phyloP scores from a whole-genome alignment of 2,888 invertebrate genomes.

The Cosmia pyralina region DNA sequence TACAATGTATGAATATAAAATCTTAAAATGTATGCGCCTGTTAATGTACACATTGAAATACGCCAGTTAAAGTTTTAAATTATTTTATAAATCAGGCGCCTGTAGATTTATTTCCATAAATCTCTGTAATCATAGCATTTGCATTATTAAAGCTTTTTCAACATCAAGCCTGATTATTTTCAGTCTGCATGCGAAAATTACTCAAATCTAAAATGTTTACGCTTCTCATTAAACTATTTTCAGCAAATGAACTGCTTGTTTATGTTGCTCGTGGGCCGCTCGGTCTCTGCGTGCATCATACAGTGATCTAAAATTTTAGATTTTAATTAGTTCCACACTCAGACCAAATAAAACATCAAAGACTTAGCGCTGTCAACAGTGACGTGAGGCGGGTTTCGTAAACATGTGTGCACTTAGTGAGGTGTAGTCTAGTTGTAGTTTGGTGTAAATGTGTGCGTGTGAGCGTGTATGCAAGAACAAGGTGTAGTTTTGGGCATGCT shows the following conservation, averaged over 20 bases:
- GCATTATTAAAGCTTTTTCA: background rate
- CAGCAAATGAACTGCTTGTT: background rate
- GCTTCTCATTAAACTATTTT: background rate
- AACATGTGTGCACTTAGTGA: no score
- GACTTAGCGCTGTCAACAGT: no score
- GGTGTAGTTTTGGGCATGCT: no score
- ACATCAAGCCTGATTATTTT: background rate
- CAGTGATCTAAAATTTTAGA: background rate
- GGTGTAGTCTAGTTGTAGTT: no score
- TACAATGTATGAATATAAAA: no score
- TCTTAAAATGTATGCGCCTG: background rate
- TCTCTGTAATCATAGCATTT: no score
- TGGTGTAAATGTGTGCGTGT: no score
- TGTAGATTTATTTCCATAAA: background rate
- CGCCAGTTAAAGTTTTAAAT: background rate
- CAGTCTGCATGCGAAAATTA: conserved; percentile 1
- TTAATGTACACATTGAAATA: background rate
- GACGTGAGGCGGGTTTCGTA: no score
- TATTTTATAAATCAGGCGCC: conserved; percentile 4
- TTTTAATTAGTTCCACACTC: conserved; percentile 11
- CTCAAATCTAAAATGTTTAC: background rate
- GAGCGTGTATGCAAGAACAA: no score
- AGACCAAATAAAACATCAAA: no score
- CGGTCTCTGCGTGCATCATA: background rate
- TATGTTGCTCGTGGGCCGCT: background rate